Evolutionary conservation across 2,888 invertebrate species (phyloP).

Genomic region (Lithophane leautieri): DNA sequence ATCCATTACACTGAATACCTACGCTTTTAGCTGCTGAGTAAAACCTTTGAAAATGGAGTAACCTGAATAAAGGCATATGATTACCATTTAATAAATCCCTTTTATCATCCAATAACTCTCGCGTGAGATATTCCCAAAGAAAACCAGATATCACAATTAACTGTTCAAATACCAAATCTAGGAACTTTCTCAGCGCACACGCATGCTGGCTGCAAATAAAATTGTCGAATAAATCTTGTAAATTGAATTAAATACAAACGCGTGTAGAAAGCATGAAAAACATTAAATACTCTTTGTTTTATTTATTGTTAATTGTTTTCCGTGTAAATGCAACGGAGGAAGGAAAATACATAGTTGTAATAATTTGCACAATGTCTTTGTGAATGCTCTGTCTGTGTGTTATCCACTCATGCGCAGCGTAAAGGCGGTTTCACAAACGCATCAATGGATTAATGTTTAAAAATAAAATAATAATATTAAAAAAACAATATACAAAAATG

Average conservation of each 20-base stretch:
- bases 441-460: too few relatives aligned
- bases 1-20: not conserved
- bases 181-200: slow-evolving; percentile 44
- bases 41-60: slow-evolving; percentile 6
- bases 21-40: not conserved
- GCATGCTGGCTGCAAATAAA: slow-evolving; percentile 30
- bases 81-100: slow-evolving; percentile 41
- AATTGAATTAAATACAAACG: slow-evolving; percentile 30
- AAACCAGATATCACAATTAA: slow-evolving; percentile 39
- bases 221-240: slow-evolving; percentile 29
- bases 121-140: slow-evolving; percentile 39
- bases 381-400: slow-evolving; percentile 13
- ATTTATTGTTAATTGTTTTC: slow-evolving; percentile 44
- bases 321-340: slow-evolving; percentile 18
- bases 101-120: slow-evolving; percentile 28
- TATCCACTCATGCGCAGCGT: slow-evolving; percentile 37
- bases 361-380: slow-evolving; percentile 35
- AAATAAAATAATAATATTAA: too few relatives aligned
- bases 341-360: slow-evolving; percentile 27
- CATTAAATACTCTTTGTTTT: slow-evolving; percentile 18
- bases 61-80: slow-evolving; percentile 17
- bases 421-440: slow-evolving; percentile 8
- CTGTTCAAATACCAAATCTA: slow-evolving; percentile 37
- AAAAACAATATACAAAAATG: too few relatives aligned
- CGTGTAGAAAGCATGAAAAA: slow-evolving; percentile 38